A percentile compares a stretch with the other conserved stretches of the same genome.
phyloP scores from a whole-genome alignment of 2,797 vertebrate genomes.

The Argyrosomus regius region DNA sequence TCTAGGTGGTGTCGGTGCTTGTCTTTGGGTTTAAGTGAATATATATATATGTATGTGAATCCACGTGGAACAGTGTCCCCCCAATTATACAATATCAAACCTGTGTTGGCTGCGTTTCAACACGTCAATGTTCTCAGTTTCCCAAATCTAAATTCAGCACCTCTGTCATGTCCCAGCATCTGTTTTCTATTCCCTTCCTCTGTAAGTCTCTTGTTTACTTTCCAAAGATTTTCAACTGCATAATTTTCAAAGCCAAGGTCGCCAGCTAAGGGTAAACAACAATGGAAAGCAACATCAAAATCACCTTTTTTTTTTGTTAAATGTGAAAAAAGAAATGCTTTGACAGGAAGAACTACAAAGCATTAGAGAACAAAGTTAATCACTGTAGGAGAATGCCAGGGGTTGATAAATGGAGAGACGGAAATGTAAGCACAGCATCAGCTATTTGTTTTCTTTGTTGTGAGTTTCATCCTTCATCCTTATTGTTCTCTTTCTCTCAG shows the following conservation, averaged over 20 bases:
- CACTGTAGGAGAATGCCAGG: conserved; percentile 67
- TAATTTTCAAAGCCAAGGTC: conserved; percentile 73
- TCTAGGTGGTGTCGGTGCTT: neutral
- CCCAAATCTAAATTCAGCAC: conserved; percentile 54
- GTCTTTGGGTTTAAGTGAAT: conserved; percentile 1
- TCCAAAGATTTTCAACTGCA: conserved; percentile 57
- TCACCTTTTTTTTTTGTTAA: conserved; percentile 47
- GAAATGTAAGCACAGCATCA: conserved; percentile 73
- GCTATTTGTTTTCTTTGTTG: conserved; percentile 72
- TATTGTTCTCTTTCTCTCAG: conserved; percentile 28
- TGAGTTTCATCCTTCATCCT: conserved; percentile 20
- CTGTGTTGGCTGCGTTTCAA: conserved; percentile 21
- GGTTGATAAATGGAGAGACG: conserved; percentile 73
- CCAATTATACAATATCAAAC: conserved; percentile 25
- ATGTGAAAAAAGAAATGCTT: conserved; percentile 51
- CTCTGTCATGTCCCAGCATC: conserved; percentile 52
- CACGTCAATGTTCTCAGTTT: conserved; percentile 41
- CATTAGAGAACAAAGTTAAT: conserved; percentile 79
- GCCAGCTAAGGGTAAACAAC: conserved; percentile 56
- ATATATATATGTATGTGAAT: conserved; percentile 19
- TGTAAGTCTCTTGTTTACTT: conserved; percentile 66
- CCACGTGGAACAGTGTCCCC: neutral
- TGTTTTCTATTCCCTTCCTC: conserved; percentile 42
- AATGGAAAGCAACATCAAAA: conserved; percentile 66
- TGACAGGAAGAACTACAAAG: conserved; percentile 69